Evolutionary conservation across 1,140 invertebrate species (phyloP), one percentile per base, ranked within the genome.

Genomic region (Drosophila simulans): DNA sequence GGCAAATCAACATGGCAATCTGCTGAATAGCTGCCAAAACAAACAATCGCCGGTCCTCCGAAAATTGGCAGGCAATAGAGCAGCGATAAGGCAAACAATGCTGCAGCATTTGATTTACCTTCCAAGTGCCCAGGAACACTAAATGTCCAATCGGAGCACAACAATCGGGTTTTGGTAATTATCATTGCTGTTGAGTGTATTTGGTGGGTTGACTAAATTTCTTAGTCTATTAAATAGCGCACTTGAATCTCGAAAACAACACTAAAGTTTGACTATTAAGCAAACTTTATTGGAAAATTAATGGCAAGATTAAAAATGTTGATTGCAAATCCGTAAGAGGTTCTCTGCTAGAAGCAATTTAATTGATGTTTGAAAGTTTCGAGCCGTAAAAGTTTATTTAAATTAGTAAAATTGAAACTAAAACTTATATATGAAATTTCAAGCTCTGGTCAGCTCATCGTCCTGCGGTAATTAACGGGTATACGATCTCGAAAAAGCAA

Each of bases 1-100:
- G 59, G 63, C 54, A 25, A 84, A 71, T 68, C 76, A 64, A 69
- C 55, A 52, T 53, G 55, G 31, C 70, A 79, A 74, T 83, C 52
- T 69, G 34, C 54, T 48, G 49, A 42, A 64, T 63, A 52, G 59
- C 55, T 66, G 39, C 55, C 51, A 63, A 65, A 35, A 60, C 59
- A 79, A 65, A 55, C 66, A 71, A 39, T 22, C 17, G 51, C 58
- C 55, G 39, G 54, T 11, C 39, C 56, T 49, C 40, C 48, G 71
- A 75, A 76, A 75, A 75, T 68, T 57, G 60, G 53, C 59, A 75
- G 72, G 59, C 71, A 75, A 62, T 70, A 45, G 68, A 78, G 55
- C 66, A 49, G 49, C 56, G 27, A 54, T 34, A 39, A 25, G 22
- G 42, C 40, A 72, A 72, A 56, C 57, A 75, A 17, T 27, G 12